Evolutionary conservation across 2,797 vertebrate species (phyloP).

Genomic region (Phoeniculus purpureus): DNA sequence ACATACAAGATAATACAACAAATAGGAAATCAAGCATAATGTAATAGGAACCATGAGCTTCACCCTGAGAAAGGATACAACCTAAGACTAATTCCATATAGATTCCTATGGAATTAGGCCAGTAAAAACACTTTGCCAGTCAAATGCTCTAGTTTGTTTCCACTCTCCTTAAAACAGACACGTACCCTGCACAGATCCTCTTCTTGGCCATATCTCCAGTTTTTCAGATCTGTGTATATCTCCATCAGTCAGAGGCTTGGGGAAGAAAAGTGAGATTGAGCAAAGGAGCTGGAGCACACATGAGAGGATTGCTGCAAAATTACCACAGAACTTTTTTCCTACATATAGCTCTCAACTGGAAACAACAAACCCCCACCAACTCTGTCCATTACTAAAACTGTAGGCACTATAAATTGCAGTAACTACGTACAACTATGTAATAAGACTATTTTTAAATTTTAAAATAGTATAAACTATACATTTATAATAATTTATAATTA

Average conservation of each 20-base stretch:
- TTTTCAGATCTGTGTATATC: constrained; percentile 34
- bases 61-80: neutral
- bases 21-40: neutral
- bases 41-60: neutral
- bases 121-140: neutral
- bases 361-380: neutral
- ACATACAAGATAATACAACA: neutral
- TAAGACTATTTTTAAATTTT: neutral
- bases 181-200: constrained; percentile 39
- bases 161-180: constrained; percentile 24
- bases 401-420: neutral
- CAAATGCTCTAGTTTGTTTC: neutral
- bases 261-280: constrained; percentile 52
- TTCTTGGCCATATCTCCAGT: constrained; percentile 43
- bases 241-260: constrained; percentile 54
- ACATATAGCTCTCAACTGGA: neutral
- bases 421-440: neutral
- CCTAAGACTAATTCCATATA: neutral
- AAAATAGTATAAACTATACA: neutral
- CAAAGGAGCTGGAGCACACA: constrained; percentile 11
- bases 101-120: neutral
- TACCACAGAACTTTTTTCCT: neutral
- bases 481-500: neutral
- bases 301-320: neutral
- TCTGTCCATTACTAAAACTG: neutral